Conservation (phyloP, 2,113 vertebrate genomes). For the Myiagra hebetior region DNA sequence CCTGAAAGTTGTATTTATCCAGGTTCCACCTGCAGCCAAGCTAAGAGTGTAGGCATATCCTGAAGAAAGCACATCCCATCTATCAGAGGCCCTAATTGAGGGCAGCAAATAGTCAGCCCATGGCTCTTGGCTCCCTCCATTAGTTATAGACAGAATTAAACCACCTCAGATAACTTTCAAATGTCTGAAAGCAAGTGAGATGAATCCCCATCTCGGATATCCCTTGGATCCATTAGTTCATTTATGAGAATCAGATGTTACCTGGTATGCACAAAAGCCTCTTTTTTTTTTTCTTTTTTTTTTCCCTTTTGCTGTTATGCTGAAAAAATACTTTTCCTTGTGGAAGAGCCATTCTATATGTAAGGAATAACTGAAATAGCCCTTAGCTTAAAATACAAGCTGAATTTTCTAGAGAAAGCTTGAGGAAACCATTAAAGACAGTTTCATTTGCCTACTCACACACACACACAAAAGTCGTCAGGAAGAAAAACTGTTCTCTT, state of each 20-base stretch:
- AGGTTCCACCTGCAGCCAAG: background rate
- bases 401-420: background rate
- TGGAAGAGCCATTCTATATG: background rate
- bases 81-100: background rate
- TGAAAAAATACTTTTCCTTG: background rate
- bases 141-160: background rate
- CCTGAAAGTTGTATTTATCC: background rate
- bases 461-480: background rate
- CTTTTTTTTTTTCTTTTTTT: background rate
- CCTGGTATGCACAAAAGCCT: background rate
- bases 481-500: background rate
- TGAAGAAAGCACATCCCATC: background rate
- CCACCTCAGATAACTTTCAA: background rate
- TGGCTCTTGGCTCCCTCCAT: background rate
- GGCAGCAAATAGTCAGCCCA: background rate
- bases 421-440: background rate
- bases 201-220: background rate
- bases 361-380: background rate
- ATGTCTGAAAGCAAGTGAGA: background rate
- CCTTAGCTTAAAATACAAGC: background rate
- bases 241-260: background rate
- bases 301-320: rapidly evolving
- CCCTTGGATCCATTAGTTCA: background rate
- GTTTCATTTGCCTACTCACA: background rate
- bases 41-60: background rate